A percentile compares a stretch with the other conserved stretches of the same genome.
These are phyloP conservation scores for Drosophila prostipennis DNA, from an alignment of 2,888 invertebrate genomes.

Conservation along the genomic window DNA sequence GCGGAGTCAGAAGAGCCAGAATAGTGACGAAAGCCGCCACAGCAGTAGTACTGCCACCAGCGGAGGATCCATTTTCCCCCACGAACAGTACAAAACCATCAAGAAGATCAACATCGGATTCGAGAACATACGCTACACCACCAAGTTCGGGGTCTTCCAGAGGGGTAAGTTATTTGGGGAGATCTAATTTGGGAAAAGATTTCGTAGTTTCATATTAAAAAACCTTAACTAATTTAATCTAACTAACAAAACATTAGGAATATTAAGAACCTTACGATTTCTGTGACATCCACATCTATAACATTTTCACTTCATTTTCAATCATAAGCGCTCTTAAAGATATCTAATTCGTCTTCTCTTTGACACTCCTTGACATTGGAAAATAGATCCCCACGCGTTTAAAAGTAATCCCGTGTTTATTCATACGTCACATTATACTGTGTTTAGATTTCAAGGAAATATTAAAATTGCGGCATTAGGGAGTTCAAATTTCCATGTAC, in stretches of 20 bases:
- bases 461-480: too few relatives aligned
- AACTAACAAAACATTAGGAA: too few relatives aligned
- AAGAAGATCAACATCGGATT: conserved; percentile 81
- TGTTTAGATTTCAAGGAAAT: background rate
- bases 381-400: background rate
- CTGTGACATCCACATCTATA: too few relatives aligned
- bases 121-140: conserved; percentile 77
- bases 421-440: too few relatives aligned
- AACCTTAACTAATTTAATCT: too few relatives aligned
- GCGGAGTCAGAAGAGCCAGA: conserved; percentile 26
- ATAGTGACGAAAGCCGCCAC: conserved; percentile 26
- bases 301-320: too few relatives aligned
- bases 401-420: too few relatives aligned
- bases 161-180: conserved; percentile 63
- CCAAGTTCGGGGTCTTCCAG: conserved; percentile 78
- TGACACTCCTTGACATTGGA: background rate
- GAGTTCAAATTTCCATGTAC: too few relatives aligned
- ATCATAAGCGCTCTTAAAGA: too few relatives aligned
- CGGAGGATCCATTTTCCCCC: conserved; percentile 62
- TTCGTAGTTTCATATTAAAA: too few relatives aligned
- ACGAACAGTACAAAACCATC: conserved; percentile 72
- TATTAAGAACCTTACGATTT: too few relatives aligned
- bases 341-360: too few relatives aligned
- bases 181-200: background rate
- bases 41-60: conserved; percentile 38